phyloP scores from a whole-genome alignment of 2,888 invertebrate species.

The Agrochola litura region DNA sequence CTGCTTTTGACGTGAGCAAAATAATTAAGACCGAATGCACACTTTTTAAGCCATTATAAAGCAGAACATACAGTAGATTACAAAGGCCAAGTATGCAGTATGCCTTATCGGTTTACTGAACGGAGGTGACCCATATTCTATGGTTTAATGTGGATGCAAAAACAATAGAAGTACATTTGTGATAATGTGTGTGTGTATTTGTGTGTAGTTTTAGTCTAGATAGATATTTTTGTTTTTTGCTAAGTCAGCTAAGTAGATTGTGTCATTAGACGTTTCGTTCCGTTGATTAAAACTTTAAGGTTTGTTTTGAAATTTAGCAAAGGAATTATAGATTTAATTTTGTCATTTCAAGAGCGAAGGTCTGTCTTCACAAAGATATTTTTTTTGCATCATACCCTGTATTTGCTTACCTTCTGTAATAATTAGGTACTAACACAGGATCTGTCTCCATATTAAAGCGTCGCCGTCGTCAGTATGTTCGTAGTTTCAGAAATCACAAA shows the following conservation, averaged over 20 bases:
- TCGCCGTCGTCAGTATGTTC: no score
- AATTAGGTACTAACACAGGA: neutral
- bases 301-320: conserved; percentile 1
- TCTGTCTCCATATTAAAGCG: neutral
- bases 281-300: neutral
- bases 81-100: conserved; percentile 15
- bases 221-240: conserved; percentile 17
- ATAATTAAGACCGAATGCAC: conserved; percentile 36
- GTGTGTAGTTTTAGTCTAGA: neutral
- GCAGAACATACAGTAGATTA: conserved; percentile 43
- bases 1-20: conserved; percentile 41
- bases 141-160: conserved; percentile 34
- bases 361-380: neutral
- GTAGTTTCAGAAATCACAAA: no score
- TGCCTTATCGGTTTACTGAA: conserved; percentile 44
- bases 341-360: neutral
- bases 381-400: no score
- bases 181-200: neutral
- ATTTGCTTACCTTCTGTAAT: neutral
- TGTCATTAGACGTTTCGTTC: conserved; percentile 12
- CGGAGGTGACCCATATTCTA: conserved; percentile 45
- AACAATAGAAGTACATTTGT: conserved; percentile 2
- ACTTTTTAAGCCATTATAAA: conserved; percentile 2
- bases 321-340: neutral
- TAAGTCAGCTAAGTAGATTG: conserved; percentile 15